Evolutionary conservation across 23 tunicate genomes (phyloP).

Genomic region (Halocynthia roretzi): DNA sequence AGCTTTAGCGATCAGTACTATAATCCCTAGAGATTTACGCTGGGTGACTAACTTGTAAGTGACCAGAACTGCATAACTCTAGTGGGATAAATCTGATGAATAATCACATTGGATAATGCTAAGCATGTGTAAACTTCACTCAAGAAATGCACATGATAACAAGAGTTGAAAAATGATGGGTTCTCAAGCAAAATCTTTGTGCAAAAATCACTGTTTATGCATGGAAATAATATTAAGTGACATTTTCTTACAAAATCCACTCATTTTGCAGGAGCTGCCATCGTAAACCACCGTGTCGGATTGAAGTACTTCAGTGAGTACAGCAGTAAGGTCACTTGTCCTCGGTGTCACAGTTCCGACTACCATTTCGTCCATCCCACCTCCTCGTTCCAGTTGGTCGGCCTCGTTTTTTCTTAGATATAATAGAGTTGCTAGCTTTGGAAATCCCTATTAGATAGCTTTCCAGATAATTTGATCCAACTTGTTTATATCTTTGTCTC

Average conservation of each 20-base stretch:
- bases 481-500: no score
- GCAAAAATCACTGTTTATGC: background rate
- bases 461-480: no score
- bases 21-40: no score
- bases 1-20: no score
- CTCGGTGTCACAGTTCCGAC: conserved; percentile 45
- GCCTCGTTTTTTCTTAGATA: background rate
- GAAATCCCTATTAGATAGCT: no score
- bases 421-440: no score
- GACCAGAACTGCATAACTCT: no score
- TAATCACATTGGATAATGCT: background rate
- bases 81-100: no score
- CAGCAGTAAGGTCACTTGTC: conserved; percentile 63
- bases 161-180: background rate
- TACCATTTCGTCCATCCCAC: conserved; percentile 86
- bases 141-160: background rate
- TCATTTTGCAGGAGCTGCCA: conserved; percentile 31
- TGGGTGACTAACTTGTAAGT: no score
- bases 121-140: background rate
- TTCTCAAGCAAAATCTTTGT: background rate
- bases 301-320: conserved; percentile 81
- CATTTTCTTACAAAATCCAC: no score
- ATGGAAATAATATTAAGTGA: background rate
- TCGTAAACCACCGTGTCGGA: conserved; percentile 54
- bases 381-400: conserved; percentile 69